Conservation (phyloP, 2,113 vertebrate genomes). For the Ceyx margarethae region DNA sequence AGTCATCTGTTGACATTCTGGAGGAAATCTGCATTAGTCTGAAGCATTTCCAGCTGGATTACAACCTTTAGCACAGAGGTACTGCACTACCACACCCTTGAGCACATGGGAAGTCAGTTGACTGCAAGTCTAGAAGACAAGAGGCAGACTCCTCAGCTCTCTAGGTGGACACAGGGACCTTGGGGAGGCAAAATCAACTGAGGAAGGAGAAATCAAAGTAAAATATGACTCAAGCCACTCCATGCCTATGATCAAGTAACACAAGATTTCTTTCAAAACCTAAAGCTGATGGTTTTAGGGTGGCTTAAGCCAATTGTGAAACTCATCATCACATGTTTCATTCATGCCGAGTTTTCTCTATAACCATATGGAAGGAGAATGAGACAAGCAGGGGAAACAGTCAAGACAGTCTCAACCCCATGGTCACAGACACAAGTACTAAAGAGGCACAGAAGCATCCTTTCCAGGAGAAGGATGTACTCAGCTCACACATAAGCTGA, state of each 20-base stretch:
- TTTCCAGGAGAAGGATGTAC: not conserved
- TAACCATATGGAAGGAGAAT: not conserved
- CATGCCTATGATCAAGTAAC: not conserved
- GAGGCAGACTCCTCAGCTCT: not conserved
- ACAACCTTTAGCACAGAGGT: not conserved
- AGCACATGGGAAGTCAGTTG: not conserved
- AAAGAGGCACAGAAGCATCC: not conserved
- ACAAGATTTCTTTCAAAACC: not conserved
- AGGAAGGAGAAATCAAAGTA: not conserved
- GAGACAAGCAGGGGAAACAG: not conserved
- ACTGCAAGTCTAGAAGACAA: not conserved
- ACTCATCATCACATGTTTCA: not conserved
- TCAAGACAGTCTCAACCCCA: not conserved
- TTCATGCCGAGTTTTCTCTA: not conserved
- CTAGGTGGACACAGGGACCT: not conserved
- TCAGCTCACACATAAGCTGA: not conserved
- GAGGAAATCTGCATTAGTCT: not conserved
- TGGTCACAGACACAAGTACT: no score
- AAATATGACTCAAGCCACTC: not conserved
- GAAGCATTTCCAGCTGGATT: not conserved
- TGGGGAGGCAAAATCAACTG: not conserved
- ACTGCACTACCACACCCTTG: not conserved
- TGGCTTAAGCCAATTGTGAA: not conserved
- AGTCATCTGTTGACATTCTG: not conserved
- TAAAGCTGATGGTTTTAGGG: not conserved